Evolutionary conservation across 2,888 invertebrate species (phyloP), one percentile per base, ranked within the genome.

Genomic region (Drepanosiphum platanoidis): DNA sequence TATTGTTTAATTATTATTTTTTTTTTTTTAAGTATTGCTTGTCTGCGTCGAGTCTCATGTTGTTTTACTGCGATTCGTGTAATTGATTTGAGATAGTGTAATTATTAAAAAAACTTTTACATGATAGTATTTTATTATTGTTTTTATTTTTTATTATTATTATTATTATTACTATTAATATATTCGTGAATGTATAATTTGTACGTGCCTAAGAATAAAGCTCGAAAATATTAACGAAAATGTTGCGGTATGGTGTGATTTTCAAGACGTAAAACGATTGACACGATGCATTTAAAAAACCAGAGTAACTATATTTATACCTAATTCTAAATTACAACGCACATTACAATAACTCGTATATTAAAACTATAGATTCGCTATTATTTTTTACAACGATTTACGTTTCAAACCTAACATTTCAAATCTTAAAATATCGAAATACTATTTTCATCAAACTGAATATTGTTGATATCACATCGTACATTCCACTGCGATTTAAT

Each of bases 1-100:
- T 75, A 82, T 72, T 4, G 18, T 82, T 82, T 82, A 72, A 32
- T 61, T n/a, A n/a, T n/a, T n/a, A n/a, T n/a, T n/a, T 81, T 82
- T 8, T 61, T 72, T 32, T 68, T 46, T 46, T 68, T 72, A 58
- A 80, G 68, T 80, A 39, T 81, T 81, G 58, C 58, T 81, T 71
- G 70, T 5, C 66, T 66, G 46, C 74, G 5, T 13, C 34, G 46
- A 66, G 61, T 82, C 39, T 75, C 66, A 39, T 83, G 75, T 83
- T 83, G 66, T 75, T 64, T 83, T 66, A 46, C n/a, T n/a, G n/a
- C 66, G 34, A 66, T 46, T 66, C 34, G 34, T 83, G 42, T 52
- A 66, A 83, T 34, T 1, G 27, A 36, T 75, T n/a, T 30, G 66
- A 82, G 39, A 30, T 9, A 32, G 80, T 52, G 9, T 36, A 36